These are phyloP conservation scores for Gallinago solitaria DNA, from an alignment of 2,797 vertebrate genomes.

Conservation along the genomic window DNA sequence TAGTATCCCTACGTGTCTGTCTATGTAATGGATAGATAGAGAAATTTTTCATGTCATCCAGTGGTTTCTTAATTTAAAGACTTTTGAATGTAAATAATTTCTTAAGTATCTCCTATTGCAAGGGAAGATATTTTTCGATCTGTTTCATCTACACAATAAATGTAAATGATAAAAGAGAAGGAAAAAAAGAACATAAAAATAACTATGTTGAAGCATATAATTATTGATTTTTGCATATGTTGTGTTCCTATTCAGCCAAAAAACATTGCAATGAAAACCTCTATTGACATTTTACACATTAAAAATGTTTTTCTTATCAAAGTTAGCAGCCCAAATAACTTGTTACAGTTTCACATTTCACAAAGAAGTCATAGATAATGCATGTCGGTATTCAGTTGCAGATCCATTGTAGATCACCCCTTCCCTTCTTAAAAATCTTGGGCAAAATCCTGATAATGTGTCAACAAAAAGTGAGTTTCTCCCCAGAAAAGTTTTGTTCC, in stretches of 20 bases:
- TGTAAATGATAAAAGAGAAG: background rate
- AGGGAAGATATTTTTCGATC: background rate
- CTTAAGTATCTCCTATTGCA: background rate
- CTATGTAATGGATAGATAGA: no score
- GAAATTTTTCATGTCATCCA: background rate
- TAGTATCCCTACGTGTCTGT: background rate
- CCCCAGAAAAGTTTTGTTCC: rapidly evolving
- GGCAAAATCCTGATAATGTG: background rate
- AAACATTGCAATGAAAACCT: background rate
- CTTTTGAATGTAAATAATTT: background rate
- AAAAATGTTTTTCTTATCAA: background rate
- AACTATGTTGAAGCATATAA: background rate
- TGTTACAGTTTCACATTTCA: background rate
- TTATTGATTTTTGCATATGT: background rate
- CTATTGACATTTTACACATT: background rate
- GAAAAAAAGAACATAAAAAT: background rate
- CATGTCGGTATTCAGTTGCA: background rate
- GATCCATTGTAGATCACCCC: background rate
- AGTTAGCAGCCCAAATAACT: background rate
- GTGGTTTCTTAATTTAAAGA: background rate
- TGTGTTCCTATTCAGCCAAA: background rate
- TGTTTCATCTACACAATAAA: background rate
- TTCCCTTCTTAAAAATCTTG: background rate
- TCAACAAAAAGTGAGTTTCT: background rate
- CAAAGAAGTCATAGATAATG: background rate